Percentiles rank a stretch among this genome's conserved stretches.
These are phyloP conservation scores for Varecia variegata DNA, from an alignment of 2,797 vertebrate species.

Conservation along the genomic window DNA sequence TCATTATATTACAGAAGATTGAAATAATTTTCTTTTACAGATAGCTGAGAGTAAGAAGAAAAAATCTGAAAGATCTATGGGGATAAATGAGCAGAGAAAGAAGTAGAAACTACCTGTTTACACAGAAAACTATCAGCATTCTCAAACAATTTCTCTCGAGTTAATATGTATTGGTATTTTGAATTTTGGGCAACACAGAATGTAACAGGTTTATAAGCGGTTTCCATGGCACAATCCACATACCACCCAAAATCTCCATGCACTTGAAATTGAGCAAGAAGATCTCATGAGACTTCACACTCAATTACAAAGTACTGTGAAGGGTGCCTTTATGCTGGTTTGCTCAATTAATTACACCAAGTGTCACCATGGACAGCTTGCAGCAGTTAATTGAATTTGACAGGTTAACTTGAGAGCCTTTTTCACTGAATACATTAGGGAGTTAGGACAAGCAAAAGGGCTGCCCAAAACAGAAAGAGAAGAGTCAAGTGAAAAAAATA, in stretches of 20 bases:
- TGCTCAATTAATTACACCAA: conserved; percentile 66
- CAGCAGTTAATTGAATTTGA: conserved; percentile 69
- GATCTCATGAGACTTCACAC: conserved; percentile 53
- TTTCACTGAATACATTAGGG: background rate
- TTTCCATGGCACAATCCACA: background rate
- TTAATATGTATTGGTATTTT: background rate
- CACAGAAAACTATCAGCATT: background rate
- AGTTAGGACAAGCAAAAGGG: background rate
- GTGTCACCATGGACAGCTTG: conserved; percentile 61
- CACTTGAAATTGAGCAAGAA: conserved; percentile 14
- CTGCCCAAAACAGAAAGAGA: background rate
- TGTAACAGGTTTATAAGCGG: background rate
- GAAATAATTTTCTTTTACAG: background rate
- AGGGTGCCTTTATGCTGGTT: conserved; percentile 19
- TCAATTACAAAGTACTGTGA: conserved; percentile 42
- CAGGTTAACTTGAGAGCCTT: conserved; percentile 63
- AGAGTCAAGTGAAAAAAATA: background rate
- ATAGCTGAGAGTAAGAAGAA: background rate
- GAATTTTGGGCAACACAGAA: background rate
- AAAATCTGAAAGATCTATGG: background rate
- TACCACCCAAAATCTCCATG: background rate
- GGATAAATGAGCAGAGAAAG: background rate
- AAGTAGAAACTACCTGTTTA: background rate
- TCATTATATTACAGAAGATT: background rate
- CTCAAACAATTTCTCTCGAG: background rate